phyloP scores from a whole-genome alignment of 2,888 invertebrate species.

The Conus canariensis region DNA sequence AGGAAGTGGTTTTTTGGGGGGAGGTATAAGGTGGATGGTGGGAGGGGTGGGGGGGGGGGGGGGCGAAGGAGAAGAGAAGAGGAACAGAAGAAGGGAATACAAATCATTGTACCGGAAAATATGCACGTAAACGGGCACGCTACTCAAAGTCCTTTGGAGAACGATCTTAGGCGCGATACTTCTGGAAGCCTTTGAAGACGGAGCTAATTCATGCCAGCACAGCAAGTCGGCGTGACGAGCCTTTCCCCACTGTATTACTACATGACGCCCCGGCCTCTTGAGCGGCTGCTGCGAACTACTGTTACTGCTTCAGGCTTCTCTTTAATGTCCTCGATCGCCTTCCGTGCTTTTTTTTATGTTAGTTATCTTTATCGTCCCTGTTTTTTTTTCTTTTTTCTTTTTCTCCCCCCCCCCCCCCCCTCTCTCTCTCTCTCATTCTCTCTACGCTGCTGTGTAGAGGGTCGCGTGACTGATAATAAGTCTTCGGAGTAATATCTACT shows the following conservation, averaged over 20 bases:
- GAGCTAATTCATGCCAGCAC: background rate
- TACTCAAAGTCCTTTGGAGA: too few species aligned
- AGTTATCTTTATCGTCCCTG: background rate
- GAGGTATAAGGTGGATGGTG: too few species aligned
- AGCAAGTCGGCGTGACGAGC: background rate
- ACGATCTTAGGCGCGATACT: background rate
- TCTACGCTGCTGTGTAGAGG: background rate
- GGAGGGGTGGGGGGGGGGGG: too few species aligned
- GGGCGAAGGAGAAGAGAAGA: background rate
- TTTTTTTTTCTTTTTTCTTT: too few species aligned
- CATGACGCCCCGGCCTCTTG: too few species aligned
- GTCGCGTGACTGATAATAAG: too few species aligned
- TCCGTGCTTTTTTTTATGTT: background rate
- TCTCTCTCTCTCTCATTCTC: background rate
- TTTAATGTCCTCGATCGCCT: background rate
- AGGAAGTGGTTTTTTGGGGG: too few species aligned
- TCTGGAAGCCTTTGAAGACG: background rate
- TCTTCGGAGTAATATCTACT: too few species aligned
- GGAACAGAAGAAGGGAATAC: background rate
- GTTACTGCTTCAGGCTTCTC: background rate
- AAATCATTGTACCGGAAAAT: background rate
- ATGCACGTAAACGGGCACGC: background rate
- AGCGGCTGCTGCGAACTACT: too few species aligned
- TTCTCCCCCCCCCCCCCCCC: background rate
- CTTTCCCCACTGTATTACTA: background rate